Base-by-base conservation (phyloP, 2,797 vertebrate genomes). In the Siniperca obscura region DNA sequence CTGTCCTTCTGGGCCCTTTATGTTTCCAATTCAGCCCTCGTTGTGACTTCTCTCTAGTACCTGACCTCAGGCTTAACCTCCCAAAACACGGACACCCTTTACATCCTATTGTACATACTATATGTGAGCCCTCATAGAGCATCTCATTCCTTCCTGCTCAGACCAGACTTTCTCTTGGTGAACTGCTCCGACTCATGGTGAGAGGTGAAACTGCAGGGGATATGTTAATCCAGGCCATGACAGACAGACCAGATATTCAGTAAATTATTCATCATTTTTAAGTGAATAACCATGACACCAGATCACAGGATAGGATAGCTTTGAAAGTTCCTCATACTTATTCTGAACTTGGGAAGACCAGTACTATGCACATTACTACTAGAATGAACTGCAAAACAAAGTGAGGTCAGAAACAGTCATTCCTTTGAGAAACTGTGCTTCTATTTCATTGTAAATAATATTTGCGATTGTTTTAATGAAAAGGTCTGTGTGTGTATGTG, bases 131-230 rank as follows among this genome's bases (percentile, higher is more conserved):
- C 95, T 7, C 7, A 40, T 10, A 93, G 95, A 89, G 8, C 91
- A 87, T 77, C 90, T 94, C 81, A 95, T 89, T 77, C 96, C 94
- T 2, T 93, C 90, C 60, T 95, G 90, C 7, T 92, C 93, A 3
- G 7, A 93, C 84, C 87, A 94, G 93, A 85, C 93, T 96, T 86
- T 89, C 1, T 68, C 12, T 70, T 95, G 87, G 96, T 97, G 55
- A 93, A 95, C 78, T 95, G 94, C 68, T 96, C 96, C 97, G 95
- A 97, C 92, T 96, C 69, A 88, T 94, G 93, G 70, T 94, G 90
- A 0, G 90, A 90, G 40, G 86, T 87, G 68, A 94, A 91, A 87
- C 96, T 98, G 89, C 84, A 90, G 59, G n/a, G 12, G 25, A 21
- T 25, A 2, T 62, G 52, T 22, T 19, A 27, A 27, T 59, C 10